Percentiles rank a stretch among this genome's conserved stretches.
phyloP scores from a whole-genome alignment of 2,888 invertebrate genomes.

The Spisula solida region DNA sequence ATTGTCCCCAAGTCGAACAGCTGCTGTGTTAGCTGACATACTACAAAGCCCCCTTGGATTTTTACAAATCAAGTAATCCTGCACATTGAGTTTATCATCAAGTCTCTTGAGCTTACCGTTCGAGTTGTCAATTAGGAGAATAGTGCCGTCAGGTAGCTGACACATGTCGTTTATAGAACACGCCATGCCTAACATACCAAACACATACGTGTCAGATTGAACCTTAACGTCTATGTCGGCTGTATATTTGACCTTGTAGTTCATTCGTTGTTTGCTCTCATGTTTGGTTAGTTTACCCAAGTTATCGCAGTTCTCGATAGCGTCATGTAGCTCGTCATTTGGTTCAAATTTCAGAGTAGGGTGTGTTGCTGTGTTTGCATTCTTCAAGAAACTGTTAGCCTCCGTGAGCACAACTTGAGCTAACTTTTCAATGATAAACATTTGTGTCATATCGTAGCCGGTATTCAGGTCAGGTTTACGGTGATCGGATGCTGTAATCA shows the following conservation, averaged over 20 bases:
- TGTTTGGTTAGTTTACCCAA: neutral
- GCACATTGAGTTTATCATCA: neutral
- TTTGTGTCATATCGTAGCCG: neutral
- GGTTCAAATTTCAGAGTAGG: neutral
- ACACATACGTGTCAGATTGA: neutral
- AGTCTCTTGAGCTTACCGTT: neutral
- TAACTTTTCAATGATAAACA: conserved; percentile 12
- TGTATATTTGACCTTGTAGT: neutral
- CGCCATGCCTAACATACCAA: no score
- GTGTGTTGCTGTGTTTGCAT: neutral
- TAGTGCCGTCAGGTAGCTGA: conserved; percentile 16
- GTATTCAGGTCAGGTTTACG: neutral
- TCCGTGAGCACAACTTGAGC: neutral
- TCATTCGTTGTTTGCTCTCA: neutral
- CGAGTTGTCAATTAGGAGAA: neutral
- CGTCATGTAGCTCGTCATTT: neutral
- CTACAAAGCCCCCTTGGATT: neutral
- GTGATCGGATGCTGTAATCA: neutral
- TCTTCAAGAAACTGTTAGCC: neutral
- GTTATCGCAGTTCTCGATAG: neutral
- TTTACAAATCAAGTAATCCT: neutral
- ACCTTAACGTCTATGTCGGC: neutral
- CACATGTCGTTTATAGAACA: neutral
- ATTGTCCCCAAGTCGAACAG: neutral
- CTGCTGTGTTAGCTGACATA: neutral